A percentile compares a stretch with the other conserved stretches of the same genome.
Conservation (phyloP, 2,888 invertebrate species). For the Andrena chrysosceles region DNA sequence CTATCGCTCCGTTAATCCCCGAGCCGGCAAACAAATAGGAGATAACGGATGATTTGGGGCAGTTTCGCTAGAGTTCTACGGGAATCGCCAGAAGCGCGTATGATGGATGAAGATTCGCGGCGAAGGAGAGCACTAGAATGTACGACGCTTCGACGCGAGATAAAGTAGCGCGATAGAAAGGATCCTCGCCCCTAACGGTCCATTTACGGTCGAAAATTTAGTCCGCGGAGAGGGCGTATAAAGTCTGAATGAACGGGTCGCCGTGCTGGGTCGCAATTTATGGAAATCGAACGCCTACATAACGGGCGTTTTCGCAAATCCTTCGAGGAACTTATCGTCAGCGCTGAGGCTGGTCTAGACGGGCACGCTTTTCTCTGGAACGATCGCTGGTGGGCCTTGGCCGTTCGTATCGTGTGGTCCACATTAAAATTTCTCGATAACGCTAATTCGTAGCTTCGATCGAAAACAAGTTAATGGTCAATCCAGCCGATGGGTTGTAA, state of each 20-base stretch:
- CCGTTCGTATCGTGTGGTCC: background rate
- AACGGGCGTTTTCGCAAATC: constrained; percentile 10
- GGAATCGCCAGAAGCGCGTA: background rate
- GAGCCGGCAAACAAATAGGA: background rate
- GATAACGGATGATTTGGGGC: constrained; percentile 5
- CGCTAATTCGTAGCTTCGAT: background rate
- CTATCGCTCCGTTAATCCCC: background rate
- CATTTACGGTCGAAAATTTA: constrained; percentile 42
- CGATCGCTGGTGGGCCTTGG: background rate
- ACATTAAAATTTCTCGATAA: background rate
- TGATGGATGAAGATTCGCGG: constrained; percentile 3
- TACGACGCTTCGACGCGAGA: constrained; percentile 17
- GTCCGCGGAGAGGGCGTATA: background rate
- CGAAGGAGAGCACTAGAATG: background rate
- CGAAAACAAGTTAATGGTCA: background rate
- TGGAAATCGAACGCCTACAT: constrained; percentile 19
- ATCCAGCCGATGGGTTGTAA: background rate
- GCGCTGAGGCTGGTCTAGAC: background rate
- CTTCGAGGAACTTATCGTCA: background rate
- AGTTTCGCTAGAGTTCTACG: background rate
- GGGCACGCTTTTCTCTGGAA: background rate
- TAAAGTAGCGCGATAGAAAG: constrained; percentile 25
- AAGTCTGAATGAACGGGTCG: constrained; percentile 10
- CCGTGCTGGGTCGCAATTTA: constrained; percentile 8
- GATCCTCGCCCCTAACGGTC: constrained; percentile 18